These are phyloP conservation scores for Conomelus anceps DNA, from an alignment of 2,888 invertebrate genomes.

Conservation along the genomic window DNA sequence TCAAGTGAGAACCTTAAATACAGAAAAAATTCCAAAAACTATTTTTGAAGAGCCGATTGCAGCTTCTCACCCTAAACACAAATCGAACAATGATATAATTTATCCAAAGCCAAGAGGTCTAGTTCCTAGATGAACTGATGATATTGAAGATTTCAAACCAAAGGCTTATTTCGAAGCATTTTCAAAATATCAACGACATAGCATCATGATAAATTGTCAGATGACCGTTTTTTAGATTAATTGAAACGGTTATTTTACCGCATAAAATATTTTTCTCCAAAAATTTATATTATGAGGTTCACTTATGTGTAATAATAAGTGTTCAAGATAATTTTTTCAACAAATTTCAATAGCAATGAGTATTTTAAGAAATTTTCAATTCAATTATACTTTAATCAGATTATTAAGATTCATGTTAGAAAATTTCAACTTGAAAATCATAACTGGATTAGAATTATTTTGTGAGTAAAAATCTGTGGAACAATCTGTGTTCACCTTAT, in stretches of 20 bases:
- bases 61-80: not conserved
- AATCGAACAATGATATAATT: conserved; percentile 14
- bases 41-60: conserved; percentile 17
- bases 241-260: not conserved
- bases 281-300: too few relatives aligned
- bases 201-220: not conserved
- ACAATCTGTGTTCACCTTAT: too few relatives aligned
- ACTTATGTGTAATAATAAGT: too few relatives aligned
- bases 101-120: conserved; percentile 37
- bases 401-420: too few relatives aligned
- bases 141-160: not conserved
- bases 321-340: too few relatives aligned
- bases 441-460: too few relatives aligned
- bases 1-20: not conserved
- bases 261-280: too few relatives aligned
- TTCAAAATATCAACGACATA: not conserved
- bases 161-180: not conserved
- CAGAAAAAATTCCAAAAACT: conserved; percentile 26
- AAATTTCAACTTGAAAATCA: too few relatives aligned
- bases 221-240: not conserved
- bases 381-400: too few relatives aligned
- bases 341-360: too few relatives aligned
- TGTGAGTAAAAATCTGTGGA: too few relatives aligned
- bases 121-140: conserved; percentile 34
- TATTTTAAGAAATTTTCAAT: too few relatives aligned